Base-by-base conservation (phyloP, 2,113 vertebrate genomes). In the Nibea albiflora region DNA sequence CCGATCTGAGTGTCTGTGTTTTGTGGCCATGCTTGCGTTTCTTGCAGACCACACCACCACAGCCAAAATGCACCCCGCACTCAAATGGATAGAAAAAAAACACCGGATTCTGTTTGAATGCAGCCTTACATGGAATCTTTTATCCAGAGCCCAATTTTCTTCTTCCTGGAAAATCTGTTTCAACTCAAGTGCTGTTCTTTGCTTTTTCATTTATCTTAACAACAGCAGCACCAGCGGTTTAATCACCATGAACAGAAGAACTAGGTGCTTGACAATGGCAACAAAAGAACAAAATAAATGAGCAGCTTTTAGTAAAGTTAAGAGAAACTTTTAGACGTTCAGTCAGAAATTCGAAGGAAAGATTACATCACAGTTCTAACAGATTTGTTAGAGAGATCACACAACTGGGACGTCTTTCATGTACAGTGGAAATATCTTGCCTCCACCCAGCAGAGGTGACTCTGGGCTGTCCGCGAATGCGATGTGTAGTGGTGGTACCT, bases 391-490 rank as follows among this genome's bases (percentile, higher is more conserved):
- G n/a, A n/a, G n/a, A n/a, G n/a, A 1, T 7, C 7, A 57, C 4
- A 50, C 26, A 53, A 24, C 31, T 64, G n/a, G 19, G 46, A 60
- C 35, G 39, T 12, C 52, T 46, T 11, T 46, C 6, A 24, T 54
- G 31, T 31, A 20, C 50, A 52, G 24, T 53, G 46, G 12, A n/a
- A 77, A 73, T 47, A 54, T 70, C 15, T 44, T 26, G 26, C 31
- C 22, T 62, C 35, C 68, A 19, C 16, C 24, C 15, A n/a, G 49
- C 52, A 5, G 16, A 64, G 42, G 49, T 57, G 49, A 71, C 49
- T 28, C 49, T 28, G 16, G 20, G 24, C n/a, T 22, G 69, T 52
- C 73, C 57, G 50, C 83, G 73, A 73, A 73, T 60, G 11, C 61
- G 58, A 74, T 64, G 28, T 67, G 56, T 56, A 28, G 42, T 24